Evolutionary conservation across 2,113 vertebrate species (phyloP), one percentile per base, ranked within the genome.

Genomic region (Synchiropus splendidus): DNA sequence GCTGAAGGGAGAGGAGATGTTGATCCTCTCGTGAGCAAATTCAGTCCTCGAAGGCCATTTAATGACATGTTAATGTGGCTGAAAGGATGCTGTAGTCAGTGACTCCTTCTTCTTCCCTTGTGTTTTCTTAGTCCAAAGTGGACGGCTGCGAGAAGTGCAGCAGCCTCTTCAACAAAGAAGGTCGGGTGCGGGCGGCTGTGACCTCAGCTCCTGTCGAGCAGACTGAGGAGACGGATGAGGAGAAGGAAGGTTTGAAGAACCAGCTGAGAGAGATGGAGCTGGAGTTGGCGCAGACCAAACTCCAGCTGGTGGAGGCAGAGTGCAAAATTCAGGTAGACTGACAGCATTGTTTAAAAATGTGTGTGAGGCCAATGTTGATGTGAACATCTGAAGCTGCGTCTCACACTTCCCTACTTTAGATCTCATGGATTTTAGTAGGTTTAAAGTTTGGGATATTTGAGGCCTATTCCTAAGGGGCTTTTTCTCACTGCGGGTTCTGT

Each of bases 231-330:
- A 80, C 84, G 0, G 93, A 97, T 0, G 90, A 95, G 70, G 94
- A 98, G 83, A 98, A 94, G 78, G 94, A 97, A 64, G 82, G 57
- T 0, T 73, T 99, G 72, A 91, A 95, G 75, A 92, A 87, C 79
- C 95, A 99, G 83, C 85, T 99, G 63, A 86, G 95, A 33, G 94
- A 97, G 63, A 96, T 99, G 93, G 95, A 99, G 68, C 88, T 98
- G 18, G 94, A 99, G 49, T 81, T 99, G 54, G 94, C 94, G 5
- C 95, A 99, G 78, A 99, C 95, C 77, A 99, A 99, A 75, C 74
- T 99, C 67, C 94, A 99, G 80, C 70, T 99, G 74, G 95, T 99
- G 60, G 95, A 98, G 70, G 93, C 95, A 0, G 95, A 99, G 81
- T 99, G 94, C 74, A 97, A 95, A 79, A 98, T 98, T 52, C 94